Evolutionary conservation across 1,140 invertebrate species (phyloP).

Genomic region (Drosophila arizonae): DNA sequence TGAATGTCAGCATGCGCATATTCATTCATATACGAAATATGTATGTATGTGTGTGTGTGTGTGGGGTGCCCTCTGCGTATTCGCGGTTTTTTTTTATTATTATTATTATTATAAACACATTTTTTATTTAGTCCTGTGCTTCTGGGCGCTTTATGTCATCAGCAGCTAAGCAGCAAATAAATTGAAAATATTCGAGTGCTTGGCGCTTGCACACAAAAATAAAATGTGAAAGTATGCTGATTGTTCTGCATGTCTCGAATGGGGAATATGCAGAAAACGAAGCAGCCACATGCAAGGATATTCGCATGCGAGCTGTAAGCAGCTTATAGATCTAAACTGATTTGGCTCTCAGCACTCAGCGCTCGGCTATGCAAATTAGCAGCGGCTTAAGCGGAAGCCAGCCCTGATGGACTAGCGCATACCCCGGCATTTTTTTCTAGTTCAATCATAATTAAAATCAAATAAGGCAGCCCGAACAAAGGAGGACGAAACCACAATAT

Average conservation of each 20-base stretch:
- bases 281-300: constrained; percentile 1
- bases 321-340: constrained; percentile 21
- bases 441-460: constrained; percentile 24
- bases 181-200: constrained; percentile 65
- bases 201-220: constrained; percentile 30
- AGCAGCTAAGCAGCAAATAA: constrained; percentile 71
- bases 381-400: constrained; percentile 39
- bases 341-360: constrained; percentile 6
- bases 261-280: background rate
- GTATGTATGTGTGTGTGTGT: too few relatives aligned
- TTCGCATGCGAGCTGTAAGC: constrained; percentile 30
- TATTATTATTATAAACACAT: constrained; percentile 26
- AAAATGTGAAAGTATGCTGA: constrained; percentile 75
- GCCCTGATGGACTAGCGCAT: background rate
- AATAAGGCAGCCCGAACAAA: constrained; percentile 21
- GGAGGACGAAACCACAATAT: constrained; percentile 6
- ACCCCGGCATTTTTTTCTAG: background rate
- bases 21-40: background rate
- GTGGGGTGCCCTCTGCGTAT: background rate
- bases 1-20: constrained; percentile 11
- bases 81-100: constrained; percentile 3
- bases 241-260: constrained; percentile 55
- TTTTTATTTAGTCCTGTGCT: constrained; percentile 30
- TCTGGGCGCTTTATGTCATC: constrained; percentile 65
- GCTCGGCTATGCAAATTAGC: constrained; percentile 67